Evolutionary conservation across 2,113 vertebrate genomes (phyloP).

Genomic region (Pseudonaja textilis): DNA sequence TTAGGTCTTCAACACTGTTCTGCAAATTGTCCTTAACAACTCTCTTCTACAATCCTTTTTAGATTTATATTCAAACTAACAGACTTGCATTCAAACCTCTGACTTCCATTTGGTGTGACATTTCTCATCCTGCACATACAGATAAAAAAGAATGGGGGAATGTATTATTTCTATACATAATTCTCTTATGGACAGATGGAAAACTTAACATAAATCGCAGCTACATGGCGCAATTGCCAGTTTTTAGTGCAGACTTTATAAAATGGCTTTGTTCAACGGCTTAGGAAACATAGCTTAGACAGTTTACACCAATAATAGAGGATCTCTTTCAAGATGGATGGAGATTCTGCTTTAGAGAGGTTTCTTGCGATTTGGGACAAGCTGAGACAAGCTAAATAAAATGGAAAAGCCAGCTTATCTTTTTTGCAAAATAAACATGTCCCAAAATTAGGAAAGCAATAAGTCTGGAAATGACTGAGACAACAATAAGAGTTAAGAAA

Average conservation of each 20-base stretch:
- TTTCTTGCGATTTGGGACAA: not conserved
- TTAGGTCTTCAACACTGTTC: not conserved
- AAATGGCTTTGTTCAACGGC: not conserved
- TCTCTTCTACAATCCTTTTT: not conserved
- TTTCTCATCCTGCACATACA: not conserved
- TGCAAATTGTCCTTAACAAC: not conserved
- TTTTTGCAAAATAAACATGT: not conserved
- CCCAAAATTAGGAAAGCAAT: not conserved
- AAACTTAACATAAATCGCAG: not conserved
- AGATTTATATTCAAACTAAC: not conserved
- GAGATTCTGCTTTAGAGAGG: not conserved
- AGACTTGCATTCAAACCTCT: not conserved
- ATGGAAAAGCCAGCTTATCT: not conserved
- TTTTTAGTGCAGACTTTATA: not conserved
- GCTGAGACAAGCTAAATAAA: not conserved
- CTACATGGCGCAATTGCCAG: not conserved
- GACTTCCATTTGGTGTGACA: not conserved
- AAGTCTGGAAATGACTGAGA: not conserved
- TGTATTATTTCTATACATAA: not conserved
- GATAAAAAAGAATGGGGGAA: not conserved
- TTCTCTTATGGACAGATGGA: not conserved
- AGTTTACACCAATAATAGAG: not conserved
- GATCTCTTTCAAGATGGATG: not conserved
- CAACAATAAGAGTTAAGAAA: not conserved
- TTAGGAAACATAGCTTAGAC: not conserved